Conservation (phyloP, 2,888 invertebrate genomes). For the Leptarthrus brevirostris region DNA sequence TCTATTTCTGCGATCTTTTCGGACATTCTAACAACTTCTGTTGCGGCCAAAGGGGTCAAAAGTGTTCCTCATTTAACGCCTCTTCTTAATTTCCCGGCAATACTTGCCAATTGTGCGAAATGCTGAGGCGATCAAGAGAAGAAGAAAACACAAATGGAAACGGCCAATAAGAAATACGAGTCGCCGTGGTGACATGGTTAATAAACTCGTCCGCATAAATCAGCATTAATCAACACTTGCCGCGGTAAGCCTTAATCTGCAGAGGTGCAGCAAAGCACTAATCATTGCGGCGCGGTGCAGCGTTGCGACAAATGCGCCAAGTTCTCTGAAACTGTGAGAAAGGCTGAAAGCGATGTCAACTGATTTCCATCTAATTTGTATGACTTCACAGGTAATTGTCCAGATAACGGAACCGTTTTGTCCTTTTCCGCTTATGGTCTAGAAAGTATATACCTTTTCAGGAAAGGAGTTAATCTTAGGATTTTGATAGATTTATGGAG, state of each 20-base stretch:
- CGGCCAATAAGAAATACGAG: slow-evolving; percentile 31
- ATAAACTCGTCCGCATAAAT: slow-evolving; percentile 41
- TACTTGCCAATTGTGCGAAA: too few relatives aligned
- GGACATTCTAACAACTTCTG: too few relatives aligned
- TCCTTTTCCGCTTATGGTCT: neutral
- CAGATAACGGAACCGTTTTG: neutral
- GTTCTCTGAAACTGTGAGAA: slow-evolving; percentile 12
- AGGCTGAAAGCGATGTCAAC: slow-evolving; percentile 20
- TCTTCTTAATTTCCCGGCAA: too few relatives aligned
- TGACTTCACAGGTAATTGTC: neutral
- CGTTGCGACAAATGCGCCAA: neutral
- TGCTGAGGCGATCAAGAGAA: neutral
- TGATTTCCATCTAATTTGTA: slow-evolving; percentile 11
- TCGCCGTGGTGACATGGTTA: slow-evolving; percentile 27
- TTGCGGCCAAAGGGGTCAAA: too few relatives aligned
- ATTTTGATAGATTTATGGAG: too few relatives aligned
- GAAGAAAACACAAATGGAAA: neutral
- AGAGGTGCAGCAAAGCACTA: slow-evolving; percentile 29
- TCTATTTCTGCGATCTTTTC: too few relatives aligned
- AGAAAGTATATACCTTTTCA: too few relatives aligned
- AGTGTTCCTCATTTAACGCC: too few relatives aligned
- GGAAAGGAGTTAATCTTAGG: too few relatives aligned
- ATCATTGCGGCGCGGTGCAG: neutral
- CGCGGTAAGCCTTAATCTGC: slow-evolving; percentile 5
- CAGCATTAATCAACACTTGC: slow-evolving; percentile 46